A percentile compares a stretch with the other conserved stretches of the same genome.
phyloP scores from a whole-genome alignment of 1,140 invertebrate genomes.

The Conus betulinus region DNA sequence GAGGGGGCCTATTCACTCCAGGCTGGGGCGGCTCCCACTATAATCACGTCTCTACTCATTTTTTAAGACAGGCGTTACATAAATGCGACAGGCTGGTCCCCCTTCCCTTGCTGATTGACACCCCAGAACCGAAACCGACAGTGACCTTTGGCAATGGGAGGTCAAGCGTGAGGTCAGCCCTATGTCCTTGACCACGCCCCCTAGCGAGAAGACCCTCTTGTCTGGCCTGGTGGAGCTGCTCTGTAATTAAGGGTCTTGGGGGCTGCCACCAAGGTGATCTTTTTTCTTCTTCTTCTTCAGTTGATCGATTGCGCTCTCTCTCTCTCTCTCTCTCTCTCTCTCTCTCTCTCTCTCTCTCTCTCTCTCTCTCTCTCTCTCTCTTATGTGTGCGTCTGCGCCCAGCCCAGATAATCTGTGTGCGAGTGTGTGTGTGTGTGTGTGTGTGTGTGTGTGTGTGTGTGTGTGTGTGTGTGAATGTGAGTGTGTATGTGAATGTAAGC shows the following conservation, averaged over 20 bases:
- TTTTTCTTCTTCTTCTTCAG: no score
- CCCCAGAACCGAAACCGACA: background rate
- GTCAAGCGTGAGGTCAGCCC: constrained; percentile 1
- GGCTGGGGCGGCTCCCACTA: background rate
- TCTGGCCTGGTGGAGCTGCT: background rate
- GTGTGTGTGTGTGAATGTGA: no score
- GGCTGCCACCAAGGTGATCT: background rate
- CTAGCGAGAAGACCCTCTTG: background rate
- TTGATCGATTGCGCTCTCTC: no score
- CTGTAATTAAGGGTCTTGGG: background rate
- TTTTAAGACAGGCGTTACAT: background rate
- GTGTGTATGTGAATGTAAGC: no score
- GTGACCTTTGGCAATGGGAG: background rate
- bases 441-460: no score
- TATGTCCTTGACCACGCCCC: background rate
- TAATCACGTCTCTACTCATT: background rate
- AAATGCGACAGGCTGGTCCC: background rate
- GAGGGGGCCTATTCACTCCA: no score
- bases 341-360: no score
- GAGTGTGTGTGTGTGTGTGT: no score
- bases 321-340: no score
- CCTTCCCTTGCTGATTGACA: background rate
- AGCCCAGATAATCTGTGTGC: no score
- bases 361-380: no score
- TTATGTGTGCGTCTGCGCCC: no score